Evolutionary conservation across 1,140 invertebrate genomes (phyloP).

Genomic region (Acyrthosiphon pisum): DNA sequence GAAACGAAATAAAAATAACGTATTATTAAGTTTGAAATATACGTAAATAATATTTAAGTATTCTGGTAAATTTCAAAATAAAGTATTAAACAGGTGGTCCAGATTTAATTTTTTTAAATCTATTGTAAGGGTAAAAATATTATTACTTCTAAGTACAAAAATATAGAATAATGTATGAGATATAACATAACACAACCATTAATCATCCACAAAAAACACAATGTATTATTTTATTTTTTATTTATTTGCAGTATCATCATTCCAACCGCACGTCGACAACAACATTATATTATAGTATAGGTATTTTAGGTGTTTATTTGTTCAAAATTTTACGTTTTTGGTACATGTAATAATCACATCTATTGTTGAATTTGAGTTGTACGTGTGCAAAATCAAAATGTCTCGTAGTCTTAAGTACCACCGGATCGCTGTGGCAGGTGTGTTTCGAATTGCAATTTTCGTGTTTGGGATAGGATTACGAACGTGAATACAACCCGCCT

Average conservation of each 20-base stretch:
- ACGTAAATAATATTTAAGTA: too few relatives aligned
- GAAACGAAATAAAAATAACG: too few relatives aligned
- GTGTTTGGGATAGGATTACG: neutral
- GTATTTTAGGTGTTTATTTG: constrained; percentile 6
- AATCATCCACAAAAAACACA: neutral
- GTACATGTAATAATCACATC: neutral
- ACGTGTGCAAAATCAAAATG: neutral
- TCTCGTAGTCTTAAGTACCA: neutral
- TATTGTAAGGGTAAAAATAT: neutral
- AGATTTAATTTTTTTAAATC: neutral
- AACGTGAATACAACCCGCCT: neutral
- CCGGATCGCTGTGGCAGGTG: neutral
- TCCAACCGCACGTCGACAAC: neutral
- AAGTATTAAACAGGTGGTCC: neutral
- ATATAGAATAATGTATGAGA: neutral
- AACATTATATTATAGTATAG: neutral
- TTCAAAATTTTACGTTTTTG: neutral
- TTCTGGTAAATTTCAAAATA: too few relatives aligned
- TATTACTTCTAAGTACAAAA: neutral
- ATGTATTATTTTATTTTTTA: neutral
- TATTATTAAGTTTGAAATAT: too few relatives aligned
- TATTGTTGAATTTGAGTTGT: constrained; percentile 8
- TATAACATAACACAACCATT: neutral
- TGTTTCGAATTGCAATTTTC: constrained; percentile 6
- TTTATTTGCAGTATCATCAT: neutral